Evolutionary conservation across 2,888 invertebrate genomes (phyloP).

Genomic region (Ypsolopha scabrella): DNA sequence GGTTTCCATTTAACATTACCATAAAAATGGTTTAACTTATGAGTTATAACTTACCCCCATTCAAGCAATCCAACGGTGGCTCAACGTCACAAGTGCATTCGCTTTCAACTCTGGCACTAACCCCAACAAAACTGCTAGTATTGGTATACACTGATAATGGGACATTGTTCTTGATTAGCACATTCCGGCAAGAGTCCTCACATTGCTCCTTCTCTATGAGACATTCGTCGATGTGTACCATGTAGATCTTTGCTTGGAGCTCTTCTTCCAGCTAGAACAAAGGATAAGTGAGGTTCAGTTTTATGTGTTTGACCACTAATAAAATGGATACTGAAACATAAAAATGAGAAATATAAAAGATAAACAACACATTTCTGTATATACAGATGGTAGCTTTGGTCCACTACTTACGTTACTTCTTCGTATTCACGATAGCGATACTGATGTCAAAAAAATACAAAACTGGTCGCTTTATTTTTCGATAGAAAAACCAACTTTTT

Average conservation of each 20-base stretch:
- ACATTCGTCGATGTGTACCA: constrained; percentile 95
- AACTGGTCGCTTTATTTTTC: too few relatives aligned
- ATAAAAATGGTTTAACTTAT: constrained; percentile 10
- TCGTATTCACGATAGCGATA: too few relatives aligned
- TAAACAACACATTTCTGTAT: background rate
- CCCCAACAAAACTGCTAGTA: constrained; percentile 93
- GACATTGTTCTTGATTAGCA: constrained; percentile 77
- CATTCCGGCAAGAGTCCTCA: constrained; percentile 84
- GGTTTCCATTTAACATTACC: too few relatives aligned
- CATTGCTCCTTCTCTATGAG: constrained; percentile 80
- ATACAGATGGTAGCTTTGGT: background rate
- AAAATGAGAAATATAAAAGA: background rate
- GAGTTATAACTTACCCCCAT: constrained; percentile 85
- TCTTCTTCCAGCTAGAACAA: constrained; percentile 73
- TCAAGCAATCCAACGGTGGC: constrained; percentile 74
- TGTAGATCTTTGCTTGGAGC: constrained; percentile 79
- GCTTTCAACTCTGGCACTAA: constrained; percentile 85
- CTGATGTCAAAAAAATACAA: too few relatives aligned
- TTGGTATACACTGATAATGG: constrained; percentile 93
- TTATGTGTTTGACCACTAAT: too few relatives aligned
- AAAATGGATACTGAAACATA: background rate
- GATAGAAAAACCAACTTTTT: too few relatives aligned
- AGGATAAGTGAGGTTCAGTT: background rate
- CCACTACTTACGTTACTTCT: too few relatives aligned
- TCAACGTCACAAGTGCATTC: constrained; percentile 77